Evolutionary conservation across 2,888 invertebrate genomes (phyloP).

Genomic region (Isotomurus palustris): DNA sequence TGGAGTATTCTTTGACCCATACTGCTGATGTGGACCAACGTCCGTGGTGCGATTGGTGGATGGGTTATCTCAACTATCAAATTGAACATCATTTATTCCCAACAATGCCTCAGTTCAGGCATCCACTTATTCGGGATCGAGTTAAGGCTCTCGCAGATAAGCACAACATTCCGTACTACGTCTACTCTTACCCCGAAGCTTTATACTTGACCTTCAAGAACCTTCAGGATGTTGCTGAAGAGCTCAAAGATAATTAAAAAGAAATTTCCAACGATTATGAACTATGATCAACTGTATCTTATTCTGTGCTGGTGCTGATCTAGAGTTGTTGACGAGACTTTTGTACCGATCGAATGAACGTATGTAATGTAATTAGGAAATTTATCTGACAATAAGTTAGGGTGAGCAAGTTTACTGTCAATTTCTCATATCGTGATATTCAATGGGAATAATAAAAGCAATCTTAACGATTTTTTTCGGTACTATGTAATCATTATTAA

Average conservation of each 20-base stretch:
- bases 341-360: too few relatives aligned
- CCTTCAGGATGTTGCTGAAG: constrained; percentile 25
- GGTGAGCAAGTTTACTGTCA: too few relatives aligned
- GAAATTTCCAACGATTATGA: background rate
- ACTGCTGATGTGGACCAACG: constrained; percentile 28
- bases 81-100: constrained; percentile 34
- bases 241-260: constrained; percentile 20
- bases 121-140: constrained; percentile 20
- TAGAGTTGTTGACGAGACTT: too few relatives aligned
- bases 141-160: constrained; percentile 34
- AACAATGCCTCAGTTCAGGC: constrained; percentile 36
- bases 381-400: too few relatives aligned
- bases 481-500: too few relatives aligned
- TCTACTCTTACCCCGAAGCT: constrained; percentile 31
- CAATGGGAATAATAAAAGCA: too few relatives aligned
- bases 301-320: too few relatives aligned
- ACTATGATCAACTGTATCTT: too few relatives aligned
- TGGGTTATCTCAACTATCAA: constrained; percentile 16
- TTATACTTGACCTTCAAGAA: constrained; percentile 27
- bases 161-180: constrained; percentile 28
- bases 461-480: too few relatives aligned
- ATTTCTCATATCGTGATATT: too few relatives aligned
- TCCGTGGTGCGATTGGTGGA: constrained; percentile 30
- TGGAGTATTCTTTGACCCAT: constrained; percentile 31
- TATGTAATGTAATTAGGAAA: too few relatives aligned